Evolutionary conservation across 2,797 vertebrate species (phyloP).

Genomic region (Chaetophractus vellerosus): DNA sequence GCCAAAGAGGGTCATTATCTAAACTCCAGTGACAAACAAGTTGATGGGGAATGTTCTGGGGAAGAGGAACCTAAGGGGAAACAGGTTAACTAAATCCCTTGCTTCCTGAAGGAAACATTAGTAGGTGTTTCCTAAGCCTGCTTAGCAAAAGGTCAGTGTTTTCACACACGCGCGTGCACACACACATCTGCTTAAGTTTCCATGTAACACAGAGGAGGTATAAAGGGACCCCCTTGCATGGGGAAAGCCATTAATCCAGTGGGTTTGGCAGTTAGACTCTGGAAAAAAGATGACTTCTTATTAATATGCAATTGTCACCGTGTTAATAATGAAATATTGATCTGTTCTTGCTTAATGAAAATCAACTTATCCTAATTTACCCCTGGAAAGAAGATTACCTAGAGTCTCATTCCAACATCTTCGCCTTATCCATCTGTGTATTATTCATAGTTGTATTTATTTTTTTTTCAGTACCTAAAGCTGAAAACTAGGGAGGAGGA

Average conservation of each 20-base stretch:
- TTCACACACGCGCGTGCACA: not conserved
- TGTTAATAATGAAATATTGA: slow-evolving; percentile 85
- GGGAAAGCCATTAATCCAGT: slow-evolving; percentile 48
- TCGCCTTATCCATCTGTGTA: not conserved
- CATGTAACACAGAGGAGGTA: slow-evolving; percentile 34
- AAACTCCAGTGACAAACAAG: slow-evolving; percentile 72
- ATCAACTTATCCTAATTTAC: slow-evolving; percentile 78
- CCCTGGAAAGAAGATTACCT: slow-evolving; percentile 56
- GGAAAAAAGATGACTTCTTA: slow-evolving; percentile 70
- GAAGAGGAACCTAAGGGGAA: slow-evolving; percentile 46
- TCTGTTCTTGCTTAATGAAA: slow-evolving; percentile 78
- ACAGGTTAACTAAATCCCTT: slow-evolving; percentile 69
- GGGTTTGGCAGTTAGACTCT: slow-evolving; percentile 56
- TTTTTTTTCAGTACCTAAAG: not conserved
- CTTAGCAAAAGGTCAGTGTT: slow-evolving; percentile 54
- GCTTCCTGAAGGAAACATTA: slow-evolving; percentile 79
- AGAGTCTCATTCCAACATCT: not conserved
- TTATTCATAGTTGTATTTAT: not conserved
- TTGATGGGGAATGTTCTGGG: slow-evolving; percentile 30
- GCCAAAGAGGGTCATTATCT: slow-evolving; percentile 51
- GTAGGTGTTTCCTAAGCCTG: slow-evolving; percentile 81
- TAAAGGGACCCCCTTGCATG: not conserved
- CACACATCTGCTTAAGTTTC: not conserved
- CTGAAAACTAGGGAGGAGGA: not conserved
- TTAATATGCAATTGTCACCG: slow-evolving; percentile 77